phyloP scores from a whole-genome alignment of 2,888 invertebrate genomes.

The Meteorus colon region DNA sequence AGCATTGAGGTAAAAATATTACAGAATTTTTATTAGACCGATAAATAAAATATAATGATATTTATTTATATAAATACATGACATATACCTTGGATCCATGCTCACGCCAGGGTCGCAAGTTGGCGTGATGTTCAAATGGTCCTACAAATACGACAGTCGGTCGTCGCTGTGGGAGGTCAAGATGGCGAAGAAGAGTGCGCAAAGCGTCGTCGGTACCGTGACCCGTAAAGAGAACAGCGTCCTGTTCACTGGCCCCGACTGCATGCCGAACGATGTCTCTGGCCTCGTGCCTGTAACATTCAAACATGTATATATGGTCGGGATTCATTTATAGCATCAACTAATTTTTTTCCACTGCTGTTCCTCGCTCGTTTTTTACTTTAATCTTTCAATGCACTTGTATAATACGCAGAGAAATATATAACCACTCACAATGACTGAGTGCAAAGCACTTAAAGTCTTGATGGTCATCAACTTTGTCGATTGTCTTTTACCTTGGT shows the following conservation, averaged over 20 bases:
- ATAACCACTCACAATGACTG: not conserved
- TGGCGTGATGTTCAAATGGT: conserved; percentile 85
- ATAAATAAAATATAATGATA: conserved; percentile 12
- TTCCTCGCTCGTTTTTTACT: not conserved
- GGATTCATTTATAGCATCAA: conserved; percentile 24
- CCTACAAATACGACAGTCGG: conserved; percentile 85
- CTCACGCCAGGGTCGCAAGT: conserved; percentile 89
- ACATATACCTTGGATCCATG: conserved; percentile 81
- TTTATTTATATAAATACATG: conserved; percentile 27
- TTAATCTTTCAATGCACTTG: not conserved
- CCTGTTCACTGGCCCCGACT: conserved; percentile 85
- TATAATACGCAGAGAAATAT: not conserved
- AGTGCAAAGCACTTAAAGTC: not conserved
- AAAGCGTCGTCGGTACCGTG: conserved; percentile 86
- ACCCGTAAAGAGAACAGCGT: conserved; percentile 71
- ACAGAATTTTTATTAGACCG: not conserved
- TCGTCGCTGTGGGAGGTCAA: conserved; percentile 78
- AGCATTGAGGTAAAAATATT: conserved; percentile 5
- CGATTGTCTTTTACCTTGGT: not conserved
- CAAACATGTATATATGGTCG: conserved; percentile 36
- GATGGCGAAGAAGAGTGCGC: conserved; percentile 83
- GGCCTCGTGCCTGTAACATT: conserved; percentile 82
- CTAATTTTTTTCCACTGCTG: not conserved
- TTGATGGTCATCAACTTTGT: conserved; percentile 13
- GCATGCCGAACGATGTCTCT: conserved; percentile 85